Base-by-base conservation (phyloP, 2,888 invertebrate genomes). In the Pachymerium ferrugineum region DNA sequence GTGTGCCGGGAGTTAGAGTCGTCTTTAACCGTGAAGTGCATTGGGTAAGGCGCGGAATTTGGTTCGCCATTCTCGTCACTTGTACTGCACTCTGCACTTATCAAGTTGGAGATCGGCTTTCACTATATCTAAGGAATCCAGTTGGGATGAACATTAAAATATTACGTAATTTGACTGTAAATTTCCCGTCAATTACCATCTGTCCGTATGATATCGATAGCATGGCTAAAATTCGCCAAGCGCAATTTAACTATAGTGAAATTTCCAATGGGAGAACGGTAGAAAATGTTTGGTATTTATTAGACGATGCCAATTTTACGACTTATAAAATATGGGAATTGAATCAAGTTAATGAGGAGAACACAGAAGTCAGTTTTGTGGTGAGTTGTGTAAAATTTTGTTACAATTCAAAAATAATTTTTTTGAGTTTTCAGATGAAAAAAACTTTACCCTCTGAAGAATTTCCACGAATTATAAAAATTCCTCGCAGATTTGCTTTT, bases 121-220 rank as follows among this genome's bases (percentile, higher is more conserved):
- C 16, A 6, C 10, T 19, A 6, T 73, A 38, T 14, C 14, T 33
- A 8, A 6, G 12, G 5, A 25, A 67, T 33, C 73, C 73, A 8
- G 33, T 67, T 8, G 4, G 1, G 0, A 67, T 22, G 22, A 19
- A 6, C 2, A 67, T 67, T 12, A 31, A 73, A 67, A 73, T 67
- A 25, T 1, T 8, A 16, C 68, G 33, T 16, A 73, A 73, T 31
- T 3, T 3, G 16, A 73, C 67, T 16, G 67, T 73, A 12, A 22
- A 67, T n/a, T 73, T 73, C 22, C 73, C 73, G 3, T 35, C 35
- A 16, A 67, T 73, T 31, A 73, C 73, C 28, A 67, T 73, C 16
- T 73, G 73, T 73, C 73, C 73, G n/a, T 67, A 67, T 22, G 62
- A 19, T 8, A 73, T 73, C 1, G 67, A 73, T 29, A 54, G 72